A percentile compares a stretch with the other conserved stretches of the same genome.
These are phyloP conservation scores for Serinus canaria DNA, from an alignment of 2,113 vertebrate genomes.

Conservation along the genomic window DNA sequence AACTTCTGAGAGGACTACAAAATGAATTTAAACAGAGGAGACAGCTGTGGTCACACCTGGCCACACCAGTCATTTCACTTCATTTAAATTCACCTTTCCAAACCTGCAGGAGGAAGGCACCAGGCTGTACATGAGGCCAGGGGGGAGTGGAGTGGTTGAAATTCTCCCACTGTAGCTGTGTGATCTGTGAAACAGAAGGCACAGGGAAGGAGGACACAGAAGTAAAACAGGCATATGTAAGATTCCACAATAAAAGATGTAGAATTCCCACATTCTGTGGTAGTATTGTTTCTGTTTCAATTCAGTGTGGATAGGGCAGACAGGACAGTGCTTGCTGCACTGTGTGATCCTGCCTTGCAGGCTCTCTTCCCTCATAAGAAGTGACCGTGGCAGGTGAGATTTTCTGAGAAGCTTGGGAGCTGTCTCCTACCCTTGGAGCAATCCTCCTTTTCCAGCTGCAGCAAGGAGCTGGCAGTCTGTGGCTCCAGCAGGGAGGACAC, in stretches of 20 bases:
- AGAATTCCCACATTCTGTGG: background rate
- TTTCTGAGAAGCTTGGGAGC: rapidly evolving
- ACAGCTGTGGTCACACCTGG: background rate
- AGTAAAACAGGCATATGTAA: background rate
- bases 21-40: background rate
- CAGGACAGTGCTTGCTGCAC: rapidly evolving
- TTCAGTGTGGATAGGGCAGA: background rate
- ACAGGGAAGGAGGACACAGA: background rate
- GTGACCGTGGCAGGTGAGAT: background rate
- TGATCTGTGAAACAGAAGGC: background rate
- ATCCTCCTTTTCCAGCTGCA: background rate
- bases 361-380: background rate
- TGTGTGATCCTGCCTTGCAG: rapidly evolving
- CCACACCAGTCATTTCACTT: background rate
- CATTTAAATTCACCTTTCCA: background rate
- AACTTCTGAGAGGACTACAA: background rate
- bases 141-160: background rate
- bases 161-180: background rate
- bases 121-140: background rate
- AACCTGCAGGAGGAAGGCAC: background rate
- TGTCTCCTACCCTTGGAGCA: background rate
- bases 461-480: background rate
- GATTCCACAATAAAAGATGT: background rate
- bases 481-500: background rate
- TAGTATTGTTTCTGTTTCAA: background rate